Base-by-base conservation (phyloP, 2,113 vertebrate species). In the Thermophis baileyi region DNA sequence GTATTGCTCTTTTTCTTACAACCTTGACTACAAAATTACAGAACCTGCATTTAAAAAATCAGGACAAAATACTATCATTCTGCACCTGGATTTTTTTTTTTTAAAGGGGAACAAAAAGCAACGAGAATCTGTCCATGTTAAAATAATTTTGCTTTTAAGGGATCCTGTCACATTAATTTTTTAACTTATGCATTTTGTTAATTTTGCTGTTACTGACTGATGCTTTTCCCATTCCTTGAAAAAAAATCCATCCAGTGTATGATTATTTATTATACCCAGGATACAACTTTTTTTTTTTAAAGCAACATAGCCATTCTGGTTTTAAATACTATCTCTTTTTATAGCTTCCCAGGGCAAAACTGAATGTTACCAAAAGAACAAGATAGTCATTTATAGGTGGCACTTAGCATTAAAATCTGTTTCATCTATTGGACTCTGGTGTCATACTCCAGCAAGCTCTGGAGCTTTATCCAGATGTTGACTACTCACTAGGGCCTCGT, bases 391-490 rank as follows among this genome's bases (percentile, higher is more conserved):
- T 95, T 94, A 93, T 96, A 97, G 95, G 92, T 97, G 95, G 90
- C 96, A 96, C 94, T 97, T 95, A 95, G 95, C 97, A 94, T 94
- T 95, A 93, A 97, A 97, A 95, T 96, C 94, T 55, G 27, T 97
- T 97, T 95, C 94, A 95, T 97, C 96, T 96, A 97, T 96, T 95
- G 96, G 97, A 97, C 97, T 96, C 96, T 95, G 92, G 97, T 97
- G 97, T 94, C 92, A 97, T 97, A 97, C 97, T 97, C 96, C 97
- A 96, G 97, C 96, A 97, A 96, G 96, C 95, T 98, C 94, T 95
- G 96, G 97, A 97, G 97, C 96, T 97, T 97, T 95, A 47, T 96
- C 96, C 98, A 98, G 98, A 98, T 98, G 98, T 98, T 95, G 94
- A 95, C 98, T 97, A 97, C 98, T 98, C 98, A 97, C 96, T 97